A percentile compares a stretch with the other conserved stretches of the same genome.
Conservation (phyloP, 2,888 invertebrate genomes). For the Apodemia duryi region DNA sequence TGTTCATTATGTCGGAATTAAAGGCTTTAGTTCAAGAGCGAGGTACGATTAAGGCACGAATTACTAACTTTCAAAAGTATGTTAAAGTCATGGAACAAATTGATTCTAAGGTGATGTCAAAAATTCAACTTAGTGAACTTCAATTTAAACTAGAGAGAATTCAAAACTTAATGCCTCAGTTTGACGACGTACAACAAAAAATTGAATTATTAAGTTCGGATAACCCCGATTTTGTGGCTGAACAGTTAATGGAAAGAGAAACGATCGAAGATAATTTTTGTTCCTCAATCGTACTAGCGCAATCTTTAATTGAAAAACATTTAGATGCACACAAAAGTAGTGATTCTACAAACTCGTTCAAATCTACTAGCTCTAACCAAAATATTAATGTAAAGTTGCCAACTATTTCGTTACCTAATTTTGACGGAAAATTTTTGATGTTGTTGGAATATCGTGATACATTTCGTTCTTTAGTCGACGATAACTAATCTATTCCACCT, state of each 20-base stretch:
- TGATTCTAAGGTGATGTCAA: not conserved
- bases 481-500: not conserved
- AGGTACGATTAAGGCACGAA: no score
- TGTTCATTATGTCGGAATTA: not conserved
- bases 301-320: no score
- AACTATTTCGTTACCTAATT: not conserved
- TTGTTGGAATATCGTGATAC: not conserved
- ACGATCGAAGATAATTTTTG: not conserved
- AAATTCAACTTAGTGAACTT: not conserved
- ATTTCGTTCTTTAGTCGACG: not conserved
- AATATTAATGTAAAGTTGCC: not conserved
- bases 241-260: not conserved
- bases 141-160: not conserved
- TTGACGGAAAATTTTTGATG: not conserved
- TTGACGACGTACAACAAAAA: not conserved
- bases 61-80: not conserved
- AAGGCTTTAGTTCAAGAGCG: not conserved
- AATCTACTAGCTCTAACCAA: not conserved
- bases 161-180: not conserved
- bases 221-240: not conserved
- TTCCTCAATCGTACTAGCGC: not conserved
- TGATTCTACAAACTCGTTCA: no score
- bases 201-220: not conserved
- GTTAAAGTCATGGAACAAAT: not conserved
- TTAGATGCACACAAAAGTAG: no score